Conservation (phyloP, 2,888 invertebrate genomes). For the Colletes collaris region DNA sequence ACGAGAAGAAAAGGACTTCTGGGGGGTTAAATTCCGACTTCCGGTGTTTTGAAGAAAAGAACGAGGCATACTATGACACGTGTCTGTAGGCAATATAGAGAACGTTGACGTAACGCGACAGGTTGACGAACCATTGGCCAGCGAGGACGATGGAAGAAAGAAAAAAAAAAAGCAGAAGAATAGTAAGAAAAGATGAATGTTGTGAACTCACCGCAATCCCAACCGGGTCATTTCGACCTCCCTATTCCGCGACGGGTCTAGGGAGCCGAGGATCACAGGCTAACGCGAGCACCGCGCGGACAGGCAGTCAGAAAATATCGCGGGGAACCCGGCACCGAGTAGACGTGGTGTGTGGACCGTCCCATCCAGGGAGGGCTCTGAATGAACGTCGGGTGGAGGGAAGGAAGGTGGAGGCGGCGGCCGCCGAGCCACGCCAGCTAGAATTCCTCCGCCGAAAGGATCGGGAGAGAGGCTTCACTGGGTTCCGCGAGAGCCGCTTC, state of each 20-base stretch:
- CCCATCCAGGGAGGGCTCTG: constrained; percentile 82
- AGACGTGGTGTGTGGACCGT: constrained; percentile 77
- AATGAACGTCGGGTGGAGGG: constrained; percentile 75
- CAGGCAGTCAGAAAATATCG: constrained; percentile 75
- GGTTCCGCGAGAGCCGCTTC: constrained; percentile 51
- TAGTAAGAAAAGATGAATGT: constrained; percentile 43
- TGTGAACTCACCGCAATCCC: constrained; percentile 79
- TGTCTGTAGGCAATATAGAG: constrained; percentile 31
- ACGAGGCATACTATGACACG: neutral
- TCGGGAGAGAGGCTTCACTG: constrained; percentile 71
- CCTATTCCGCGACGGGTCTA: constrained; percentile 69
- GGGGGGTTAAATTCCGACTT: no score
- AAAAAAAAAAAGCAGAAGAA: constrained; percentile 12
- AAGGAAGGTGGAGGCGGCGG: constrained; percentile 72
- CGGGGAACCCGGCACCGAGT: constrained; percentile 77
- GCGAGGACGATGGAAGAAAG: constrained; percentile 5
- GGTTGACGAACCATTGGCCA: constrained; percentile 19
- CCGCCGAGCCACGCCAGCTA: constrained; percentile 77
- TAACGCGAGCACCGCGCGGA: constrained; percentile 67
- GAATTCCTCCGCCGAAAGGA: constrained; percentile 81
- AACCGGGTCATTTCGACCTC: constrained; percentile 80
- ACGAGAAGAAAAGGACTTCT: no score
- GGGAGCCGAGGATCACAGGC: constrained; percentile 69
- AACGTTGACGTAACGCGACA: constrained; percentile 46
- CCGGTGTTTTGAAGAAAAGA: no score